Conservation (phyloP, 2,797 vertebrate genomes). For the Dermochelys coriacea region DNA sequence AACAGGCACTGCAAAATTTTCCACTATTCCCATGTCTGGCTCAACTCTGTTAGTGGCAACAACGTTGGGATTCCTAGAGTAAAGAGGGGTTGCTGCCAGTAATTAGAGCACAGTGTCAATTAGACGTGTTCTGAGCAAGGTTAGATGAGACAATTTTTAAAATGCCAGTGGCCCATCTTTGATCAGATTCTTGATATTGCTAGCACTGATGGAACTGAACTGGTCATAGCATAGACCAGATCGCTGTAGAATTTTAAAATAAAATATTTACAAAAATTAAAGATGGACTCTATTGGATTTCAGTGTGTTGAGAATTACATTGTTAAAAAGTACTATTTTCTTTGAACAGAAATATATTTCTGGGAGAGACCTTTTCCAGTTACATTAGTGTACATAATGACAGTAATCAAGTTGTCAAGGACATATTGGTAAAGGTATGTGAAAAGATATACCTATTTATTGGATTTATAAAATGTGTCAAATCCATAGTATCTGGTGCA, state of each 20-base stretch:
- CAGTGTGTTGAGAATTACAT: neutral
- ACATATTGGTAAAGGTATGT: slow-evolving; percentile 97
- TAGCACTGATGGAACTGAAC: neutral
- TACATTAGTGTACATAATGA: slow-evolving; percentile 99
- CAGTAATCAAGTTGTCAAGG: slow-evolving; percentile 95
- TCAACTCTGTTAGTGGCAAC: neutral
- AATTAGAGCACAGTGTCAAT: neutral
- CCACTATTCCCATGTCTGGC: neutral
- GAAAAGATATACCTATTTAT: neutral
- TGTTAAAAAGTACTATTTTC: neutral
- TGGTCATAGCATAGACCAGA: neutral
- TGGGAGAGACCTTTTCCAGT: slow-evolving; percentile 99
- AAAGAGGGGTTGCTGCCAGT: neutral
- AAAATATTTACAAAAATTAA: neutral
- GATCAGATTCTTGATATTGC: neutral
- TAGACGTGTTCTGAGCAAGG: neutral
- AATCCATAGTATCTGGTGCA: neutral
- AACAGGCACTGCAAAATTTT: neutral
- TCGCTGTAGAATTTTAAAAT: neutral
- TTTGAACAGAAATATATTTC: slow-evolving; percentile 93
- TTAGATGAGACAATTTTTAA: neutral
- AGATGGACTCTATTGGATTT: neutral
- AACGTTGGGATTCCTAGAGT: neutral
- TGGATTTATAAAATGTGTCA: neutral
- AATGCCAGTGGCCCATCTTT: neutral